Percentiles rank a stretch among this genome's conserved stretches.
Evolutionary conservation across 2,797 vertebrate species (phyloP).

Genomic region (Austrolebias charrua): DNA sequence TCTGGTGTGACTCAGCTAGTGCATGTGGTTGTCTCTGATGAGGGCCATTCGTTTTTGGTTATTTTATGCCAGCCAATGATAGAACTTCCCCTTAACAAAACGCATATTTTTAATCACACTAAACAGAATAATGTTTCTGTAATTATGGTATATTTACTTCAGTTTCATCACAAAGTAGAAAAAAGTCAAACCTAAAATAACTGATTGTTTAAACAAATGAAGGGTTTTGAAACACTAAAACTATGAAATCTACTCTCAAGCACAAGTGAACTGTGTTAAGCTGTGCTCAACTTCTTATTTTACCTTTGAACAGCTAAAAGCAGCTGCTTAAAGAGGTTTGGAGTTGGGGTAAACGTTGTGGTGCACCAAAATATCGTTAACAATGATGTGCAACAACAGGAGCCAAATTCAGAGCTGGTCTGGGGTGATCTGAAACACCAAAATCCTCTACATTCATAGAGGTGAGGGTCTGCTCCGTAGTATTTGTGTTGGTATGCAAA

Average conservation of each 20-base stretch:
- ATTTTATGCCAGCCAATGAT: slow-evolving; percentile 8
- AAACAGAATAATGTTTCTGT: neutral
- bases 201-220: too few species aligned
- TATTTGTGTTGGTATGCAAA: too few species aligned
- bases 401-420: too few species aligned
- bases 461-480: too few species aligned
- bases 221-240: too few species aligned
- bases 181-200: neutral
- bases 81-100: slow-evolving; percentile 52
- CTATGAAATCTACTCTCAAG: neutral
- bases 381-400: too few species aligned
- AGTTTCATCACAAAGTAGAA: neutral
- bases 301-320: too few species aligned
- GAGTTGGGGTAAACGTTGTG: too few species aligned
- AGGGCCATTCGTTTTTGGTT: slow-evolving; percentile 44
- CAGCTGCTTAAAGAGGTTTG: too few species aligned
- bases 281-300: neutral
- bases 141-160: slow-evolving; percentile 15
- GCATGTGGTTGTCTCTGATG: slow-evolving; percentile 52
- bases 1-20: slow-evolving; percentile 43
- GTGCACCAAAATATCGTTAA: too few species aligned
- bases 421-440: too few species aligned
- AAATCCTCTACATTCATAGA: too few species aligned
- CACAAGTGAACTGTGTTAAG: neutral
- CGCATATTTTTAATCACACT: slow-evolving; percentile 19